Evolutionary conservation across 1,140 invertebrate species (phyloP).

Genomic region (Drosophila elegans): DNA sequence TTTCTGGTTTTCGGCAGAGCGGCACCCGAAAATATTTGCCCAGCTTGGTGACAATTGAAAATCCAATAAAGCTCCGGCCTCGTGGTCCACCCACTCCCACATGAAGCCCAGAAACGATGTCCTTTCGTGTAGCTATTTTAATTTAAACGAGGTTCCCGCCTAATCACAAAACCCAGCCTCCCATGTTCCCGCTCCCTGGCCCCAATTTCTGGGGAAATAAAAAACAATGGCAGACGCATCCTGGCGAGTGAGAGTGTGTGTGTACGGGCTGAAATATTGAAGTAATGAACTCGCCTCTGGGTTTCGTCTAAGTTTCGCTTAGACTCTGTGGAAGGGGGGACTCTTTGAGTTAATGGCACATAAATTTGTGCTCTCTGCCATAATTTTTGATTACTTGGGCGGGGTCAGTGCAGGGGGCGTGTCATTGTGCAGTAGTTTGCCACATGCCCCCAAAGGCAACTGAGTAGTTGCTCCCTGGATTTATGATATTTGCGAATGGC

Average conservation of each 20-base stretch:
- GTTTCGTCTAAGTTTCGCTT: conserved; percentile 39
- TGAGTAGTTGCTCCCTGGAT: conserved; percentile 52
- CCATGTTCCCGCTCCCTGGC: not conserved
- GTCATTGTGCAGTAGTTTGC: conserved; percentile 34
- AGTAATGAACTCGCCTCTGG: conserved; percentile 75
- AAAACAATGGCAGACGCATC: conserved; percentile 57
- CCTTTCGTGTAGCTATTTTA: conserved; percentile 71
- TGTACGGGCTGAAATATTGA: conserved; percentile 73
- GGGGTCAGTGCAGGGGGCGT: conserved; percentile 29
- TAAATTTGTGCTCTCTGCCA: conserved; percentile 71
- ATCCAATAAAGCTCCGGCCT: conserved; percentile 71
- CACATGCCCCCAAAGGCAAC: conserved; percentile 50
- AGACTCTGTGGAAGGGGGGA: conserved; percentile 5
- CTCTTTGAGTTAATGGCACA: conserved; percentile 79
- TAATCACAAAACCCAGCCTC: conserved; percentile 69
- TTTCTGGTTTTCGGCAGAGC: conserved; percentile 43
- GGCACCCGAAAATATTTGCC: conserved; percentile 65
- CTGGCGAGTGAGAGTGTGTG: conserved; percentile 33
- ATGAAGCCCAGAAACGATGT: conserved; percentile 18
- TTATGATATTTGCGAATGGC: conserved; percentile 55
- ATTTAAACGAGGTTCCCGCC: conserved; percentile 77
- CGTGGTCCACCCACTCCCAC: not conserved
- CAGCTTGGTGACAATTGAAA: conserved; percentile 79
- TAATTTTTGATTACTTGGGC: conserved; percentile 80
- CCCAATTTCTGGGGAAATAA: conserved; percentile 6